phyloP scores from a whole-genome alignment of 2,888 invertebrate species.

The Drosophila pegasa region DNA sequence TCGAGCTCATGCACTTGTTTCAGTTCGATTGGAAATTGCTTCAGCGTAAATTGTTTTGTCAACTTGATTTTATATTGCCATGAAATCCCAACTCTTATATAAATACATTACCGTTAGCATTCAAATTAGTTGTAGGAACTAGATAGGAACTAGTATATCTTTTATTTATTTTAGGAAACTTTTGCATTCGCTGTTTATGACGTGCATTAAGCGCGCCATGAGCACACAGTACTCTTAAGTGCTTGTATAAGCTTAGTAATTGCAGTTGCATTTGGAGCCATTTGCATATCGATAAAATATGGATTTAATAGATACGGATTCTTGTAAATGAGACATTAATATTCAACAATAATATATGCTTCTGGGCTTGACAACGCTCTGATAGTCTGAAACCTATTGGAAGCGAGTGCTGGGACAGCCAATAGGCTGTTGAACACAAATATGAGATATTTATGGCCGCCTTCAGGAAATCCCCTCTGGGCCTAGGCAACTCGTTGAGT shows the following conservation, averaged over 20 bases:
- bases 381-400: neutral
- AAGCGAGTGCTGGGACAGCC: neutral
- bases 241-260: neutral
- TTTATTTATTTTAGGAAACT: neutral
- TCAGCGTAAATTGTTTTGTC: neutral
- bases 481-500: neutral
- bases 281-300: conserved; percentile 8
- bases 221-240: neutral
- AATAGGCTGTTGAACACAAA: neutral
- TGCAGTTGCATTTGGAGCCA: neutral
- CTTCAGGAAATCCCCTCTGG: neutral
- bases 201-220: neutral
- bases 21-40: neutral
- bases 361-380: neutral
- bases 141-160: neutral
- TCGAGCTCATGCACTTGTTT: neutral
- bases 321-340: neutral
- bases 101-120: neutral
- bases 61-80: neutral
- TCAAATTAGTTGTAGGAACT: neutral
- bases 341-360: neutral
- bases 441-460: neutral
- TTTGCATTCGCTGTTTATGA: neutral
- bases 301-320: neutral
- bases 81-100: neutral